Percentiles rank a stretch among this genome's conserved stretches.
Evolutionary conservation across 2,797 vertebrate genomes (phyloP).

Genomic region (Muscicapa comitata): DNA sequence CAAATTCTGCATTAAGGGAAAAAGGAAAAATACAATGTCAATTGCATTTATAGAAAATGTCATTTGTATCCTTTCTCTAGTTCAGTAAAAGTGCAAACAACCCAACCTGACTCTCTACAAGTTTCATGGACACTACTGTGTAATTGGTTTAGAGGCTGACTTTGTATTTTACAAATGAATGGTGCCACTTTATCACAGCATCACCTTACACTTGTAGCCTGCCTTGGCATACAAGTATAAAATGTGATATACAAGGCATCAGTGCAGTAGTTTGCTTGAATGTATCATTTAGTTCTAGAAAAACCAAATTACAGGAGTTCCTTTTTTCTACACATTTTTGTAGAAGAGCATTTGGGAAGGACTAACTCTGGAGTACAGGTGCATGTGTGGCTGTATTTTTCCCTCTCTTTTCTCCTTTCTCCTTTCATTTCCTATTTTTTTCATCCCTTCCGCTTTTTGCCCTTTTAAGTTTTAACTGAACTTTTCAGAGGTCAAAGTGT

Average conservation of each 20-base stretch:
- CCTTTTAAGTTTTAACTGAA: background rate
- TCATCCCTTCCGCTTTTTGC: background rate
- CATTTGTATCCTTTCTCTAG: background rate
- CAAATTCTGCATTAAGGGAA: background rate
- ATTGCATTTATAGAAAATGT: background rate
- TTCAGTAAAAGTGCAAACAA: background rate
- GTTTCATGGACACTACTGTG: background rate
- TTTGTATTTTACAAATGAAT: background rate
- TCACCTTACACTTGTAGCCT: background rate
- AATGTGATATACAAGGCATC: background rate
- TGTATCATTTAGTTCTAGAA: background rate
- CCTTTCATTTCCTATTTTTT: background rate
- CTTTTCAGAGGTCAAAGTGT: background rate
- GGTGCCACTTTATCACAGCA: background rate
- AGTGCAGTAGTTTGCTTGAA: background rate
- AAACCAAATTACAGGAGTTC: background rate
- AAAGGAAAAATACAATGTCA: background rate
- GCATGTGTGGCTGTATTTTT: background rate
- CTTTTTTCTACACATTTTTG: background rate
- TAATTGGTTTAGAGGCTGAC: background rate
- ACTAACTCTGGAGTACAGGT: background rate
- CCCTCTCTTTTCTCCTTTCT: background rate
- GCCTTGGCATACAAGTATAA: background rate
- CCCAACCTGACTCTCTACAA: background rate
- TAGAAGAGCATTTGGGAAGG: background rate